Conservation (phyloP, 1,140 invertebrate species). For the Nasonia vitripennis region DNA sequence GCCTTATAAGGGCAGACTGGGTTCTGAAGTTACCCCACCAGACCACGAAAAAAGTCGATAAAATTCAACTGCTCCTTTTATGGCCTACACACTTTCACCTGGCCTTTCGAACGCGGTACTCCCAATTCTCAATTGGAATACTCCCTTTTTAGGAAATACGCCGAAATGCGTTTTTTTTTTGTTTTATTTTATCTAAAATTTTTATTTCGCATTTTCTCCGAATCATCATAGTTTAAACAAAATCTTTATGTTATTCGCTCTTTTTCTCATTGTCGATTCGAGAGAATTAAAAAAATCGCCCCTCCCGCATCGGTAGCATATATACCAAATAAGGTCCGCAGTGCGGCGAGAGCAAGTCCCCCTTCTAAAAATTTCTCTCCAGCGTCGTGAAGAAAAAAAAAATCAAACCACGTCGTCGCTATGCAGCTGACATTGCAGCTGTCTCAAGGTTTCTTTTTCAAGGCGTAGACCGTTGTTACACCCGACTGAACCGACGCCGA, state of each 20-base stretch:
- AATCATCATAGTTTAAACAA: neutral
- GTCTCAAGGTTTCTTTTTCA: constrained; percentile 10
- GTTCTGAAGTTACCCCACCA: constrained; percentile 1
- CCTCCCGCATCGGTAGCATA: neutral
- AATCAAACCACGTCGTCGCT: constrained; percentile 3
- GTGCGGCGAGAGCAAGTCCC: neutral
- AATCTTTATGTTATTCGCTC: too few species aligned
- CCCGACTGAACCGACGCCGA: neutral
- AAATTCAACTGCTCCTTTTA: constrained; percentile 23
- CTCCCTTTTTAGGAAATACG: neutral
- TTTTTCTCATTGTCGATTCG: neutral
- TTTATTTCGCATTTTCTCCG: neutral
- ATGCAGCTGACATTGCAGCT: neutral
- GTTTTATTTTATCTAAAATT: neutral
- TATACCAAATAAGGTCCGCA: neutral
- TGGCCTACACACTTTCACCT: constrained; percentile 33
- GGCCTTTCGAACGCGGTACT: neutral
- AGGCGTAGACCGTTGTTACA: constrained; percentile 19
- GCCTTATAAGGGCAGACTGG: constrained; percentile 28
- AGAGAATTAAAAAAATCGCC: neutral
- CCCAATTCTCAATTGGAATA: neutral
- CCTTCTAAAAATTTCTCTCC: neutral
- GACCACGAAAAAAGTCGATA: constrained; percentile 48
- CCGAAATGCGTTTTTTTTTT: neutral
- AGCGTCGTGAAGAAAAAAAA: neutral